Evolutionary conservation across 2,113 vertebrate species (phyloP).

Genomic region (Phalacrocorax brasilianus): DNA sequence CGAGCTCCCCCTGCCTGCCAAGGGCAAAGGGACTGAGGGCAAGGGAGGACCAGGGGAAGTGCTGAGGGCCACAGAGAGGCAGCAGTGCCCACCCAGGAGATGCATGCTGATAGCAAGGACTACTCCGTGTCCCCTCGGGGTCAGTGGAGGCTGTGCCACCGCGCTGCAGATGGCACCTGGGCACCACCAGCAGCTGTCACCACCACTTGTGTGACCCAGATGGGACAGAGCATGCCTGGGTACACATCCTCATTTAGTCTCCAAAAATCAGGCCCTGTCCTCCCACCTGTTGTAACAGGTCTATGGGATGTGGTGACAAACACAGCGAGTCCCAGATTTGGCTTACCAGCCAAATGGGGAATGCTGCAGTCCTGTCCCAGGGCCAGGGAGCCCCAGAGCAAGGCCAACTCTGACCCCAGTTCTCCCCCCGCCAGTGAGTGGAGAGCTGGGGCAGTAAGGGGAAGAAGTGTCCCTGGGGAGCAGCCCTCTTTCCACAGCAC

Average conservation of each 20-base stretch:
- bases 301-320: not conserved
- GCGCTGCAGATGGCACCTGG: not conserved
- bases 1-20: not conserved
- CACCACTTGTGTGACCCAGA: not conserved
- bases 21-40: not conserved
- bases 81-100: accelerated
- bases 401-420: not conserved
- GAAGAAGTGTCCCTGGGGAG: accelerated
- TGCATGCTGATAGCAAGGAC: not conserved
- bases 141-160: not conserved
- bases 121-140: no score
- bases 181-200: not conserved
- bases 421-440: no score
- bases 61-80: not conserved
- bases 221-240: not conserved
- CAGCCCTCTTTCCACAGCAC: not conserved
- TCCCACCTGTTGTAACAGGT: not conserved
- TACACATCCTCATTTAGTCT: accelerated
- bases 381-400: not conserved
- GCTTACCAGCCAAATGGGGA: not conserved
- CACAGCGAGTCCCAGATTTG: accelerated
- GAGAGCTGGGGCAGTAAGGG: not conserved
- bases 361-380: not conserved
- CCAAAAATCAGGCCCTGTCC: not conserved
- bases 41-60: not conserved